Percentiles rank a stretch among this genome's conserved stretches.
These are phyloP conservation scores for Phenganax stokvisi DNA, from an alignment of 92 coral and sea anemone genomes.

Conservation along the genomic window DNA sequence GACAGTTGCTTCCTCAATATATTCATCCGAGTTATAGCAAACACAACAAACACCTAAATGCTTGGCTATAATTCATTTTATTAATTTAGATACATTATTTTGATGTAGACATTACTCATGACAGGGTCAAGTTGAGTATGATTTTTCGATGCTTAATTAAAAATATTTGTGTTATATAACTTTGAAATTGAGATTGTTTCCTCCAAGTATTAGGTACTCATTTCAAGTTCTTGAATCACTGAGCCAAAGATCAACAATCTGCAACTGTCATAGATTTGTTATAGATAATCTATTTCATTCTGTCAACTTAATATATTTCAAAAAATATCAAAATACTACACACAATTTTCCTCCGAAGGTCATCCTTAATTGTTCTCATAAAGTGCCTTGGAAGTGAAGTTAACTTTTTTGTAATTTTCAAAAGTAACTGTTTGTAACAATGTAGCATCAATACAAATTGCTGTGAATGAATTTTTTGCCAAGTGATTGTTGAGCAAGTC, in stretches of 20 bases:
- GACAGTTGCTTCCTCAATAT: no score
- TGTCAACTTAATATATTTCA: neutral
- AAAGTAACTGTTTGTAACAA: neutral
- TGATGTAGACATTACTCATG: no score
- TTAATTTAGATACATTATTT: no score
- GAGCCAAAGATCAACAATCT: no score
- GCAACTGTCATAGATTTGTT: neutral
- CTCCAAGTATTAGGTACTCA: neutral
- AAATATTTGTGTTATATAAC: neutral
- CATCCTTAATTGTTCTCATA: no score
- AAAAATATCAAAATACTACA: no score
- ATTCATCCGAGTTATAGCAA: no score
- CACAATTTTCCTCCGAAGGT: no score
- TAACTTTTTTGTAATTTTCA: neutral
- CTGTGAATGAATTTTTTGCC: neutral
- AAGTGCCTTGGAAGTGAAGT: neutral
- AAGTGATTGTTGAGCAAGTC: slow-evolving; percentile 10
- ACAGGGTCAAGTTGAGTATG: no score
- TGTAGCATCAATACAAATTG: neutral
- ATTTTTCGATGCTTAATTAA: no score
- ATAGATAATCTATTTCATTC: slow-evolving; percentile 1
- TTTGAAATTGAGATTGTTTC: neutral
- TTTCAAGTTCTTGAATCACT: slow-evolving; percentile 16
- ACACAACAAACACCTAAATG: no score
- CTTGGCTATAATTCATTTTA: no score